Percentiles rank a stretch among this genome's conserved stretches.
Evolutionary conservation across 1,140 invertebrate species (phyloP).

Genomic region (Tenebrio molitor): DNA sequence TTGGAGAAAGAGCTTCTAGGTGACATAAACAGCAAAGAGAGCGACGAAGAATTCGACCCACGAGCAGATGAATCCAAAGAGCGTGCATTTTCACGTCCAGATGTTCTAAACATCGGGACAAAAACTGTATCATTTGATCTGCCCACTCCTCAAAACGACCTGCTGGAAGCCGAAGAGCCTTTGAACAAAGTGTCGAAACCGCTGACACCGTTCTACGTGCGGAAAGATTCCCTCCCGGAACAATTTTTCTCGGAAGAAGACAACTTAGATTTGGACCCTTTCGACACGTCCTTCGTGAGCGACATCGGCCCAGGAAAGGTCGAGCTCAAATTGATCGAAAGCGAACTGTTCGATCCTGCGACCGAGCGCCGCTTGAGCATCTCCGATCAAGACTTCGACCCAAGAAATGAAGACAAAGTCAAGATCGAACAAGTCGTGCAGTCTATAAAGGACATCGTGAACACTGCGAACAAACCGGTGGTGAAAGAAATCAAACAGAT

Average conservation of each 20-base stretch:
- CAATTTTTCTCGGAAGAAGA: slow-evolving; percentile 68
- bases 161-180: slow-evolving; percentile 67
- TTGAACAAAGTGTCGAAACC: slow-evolving; percentile 73
- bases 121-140: slow-evolving; percentile 82
- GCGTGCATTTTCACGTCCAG: slow-evolving; percentile 72
- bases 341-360: slow-evolving; percentile 74
- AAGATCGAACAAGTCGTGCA: slow-evolving; percentile 63
- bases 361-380: slow-evolving; percentile 69
- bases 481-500: slow-evolving; percentile 62
- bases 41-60: slow-evolving; percentile 84
- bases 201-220: slow-evolving; percentile 83
- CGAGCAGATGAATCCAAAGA: slow-evolving; percentile 69
- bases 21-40: slow-evolving; percentile 62
- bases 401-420: slow-evolving; percentile 65
- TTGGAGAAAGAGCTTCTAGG: slow-evolving; percentile 82
- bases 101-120: slow-evolving; percentile 68
- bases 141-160: slow-evolving; percentile 67
- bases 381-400: slow-evolving; percentile 75
- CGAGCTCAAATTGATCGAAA: slow-evolving; percentile 74
- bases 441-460: slow-evolving; percentile 56
- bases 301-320: slow-evolving; percentile 71
- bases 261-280: slow-evolving; percentile 73
- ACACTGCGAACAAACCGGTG: slow-evolving; percentile 56
- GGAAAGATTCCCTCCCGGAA: slow-evolving; percentile 72
- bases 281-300: slow-evolving; percentile 76